A percentile compares a stretch with the other conserved stretches of the same genome.
These are phyloP conservation scores for Dendrolimus pini DNA, from an alignment of 2,888 invertebrate species.

Conservation along the genomic window DNA sequence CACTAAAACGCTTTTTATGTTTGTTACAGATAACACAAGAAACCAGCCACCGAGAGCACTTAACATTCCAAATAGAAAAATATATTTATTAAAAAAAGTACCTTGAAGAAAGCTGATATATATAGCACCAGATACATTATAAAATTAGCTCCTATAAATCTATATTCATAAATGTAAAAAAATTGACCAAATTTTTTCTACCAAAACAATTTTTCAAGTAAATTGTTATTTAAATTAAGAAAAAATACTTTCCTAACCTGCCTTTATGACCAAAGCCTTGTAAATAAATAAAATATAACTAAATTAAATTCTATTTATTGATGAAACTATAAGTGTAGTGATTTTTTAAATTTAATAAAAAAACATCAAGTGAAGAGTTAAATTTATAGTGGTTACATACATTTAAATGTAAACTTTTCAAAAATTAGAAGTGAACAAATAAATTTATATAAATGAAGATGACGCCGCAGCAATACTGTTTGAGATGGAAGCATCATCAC, in stretches of 20 bases:
- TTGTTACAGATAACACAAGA: constrained; percentile 29
- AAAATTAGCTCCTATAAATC: too few relatives aligned
- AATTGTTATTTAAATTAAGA: constrained; percentile 1
- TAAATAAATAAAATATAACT: constrained; percentile 9
- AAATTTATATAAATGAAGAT: constrained; percentile 47
- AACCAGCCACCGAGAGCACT: constrained; percentile 25
- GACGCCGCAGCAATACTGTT: constrained; percentile 93
- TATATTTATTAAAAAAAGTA: background rate
- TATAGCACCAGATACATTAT: too few relatives aligned
- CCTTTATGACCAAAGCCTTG: constrained; percentile 46
- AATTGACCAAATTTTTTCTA: constrained; percentile 45
- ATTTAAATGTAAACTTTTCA: too few relatives aligned
- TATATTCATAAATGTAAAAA: constrained; percentile 10
- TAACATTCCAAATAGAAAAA: constrained; percentile 33
- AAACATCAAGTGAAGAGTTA: too few relatives aligned
- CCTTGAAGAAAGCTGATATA: background rate
- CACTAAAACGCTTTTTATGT: background rate
- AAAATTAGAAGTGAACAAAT: background rate
- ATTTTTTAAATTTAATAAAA: background rate
- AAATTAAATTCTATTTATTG: constrained; percentile 1
- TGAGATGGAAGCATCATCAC: constrained; percentile 95
- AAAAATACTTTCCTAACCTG: constrained; percentile 27
- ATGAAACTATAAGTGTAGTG: constrained; percentile 1
- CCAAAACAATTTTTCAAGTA: constrained; percentile 24
- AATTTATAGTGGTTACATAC: background rate